Percentiles rank a stretch among this genome's conserved stretches.
Evolutionary conservation across 2,888 invertebrate species (phyloP).

Genomic region (Tethea ocularis): DNA sequence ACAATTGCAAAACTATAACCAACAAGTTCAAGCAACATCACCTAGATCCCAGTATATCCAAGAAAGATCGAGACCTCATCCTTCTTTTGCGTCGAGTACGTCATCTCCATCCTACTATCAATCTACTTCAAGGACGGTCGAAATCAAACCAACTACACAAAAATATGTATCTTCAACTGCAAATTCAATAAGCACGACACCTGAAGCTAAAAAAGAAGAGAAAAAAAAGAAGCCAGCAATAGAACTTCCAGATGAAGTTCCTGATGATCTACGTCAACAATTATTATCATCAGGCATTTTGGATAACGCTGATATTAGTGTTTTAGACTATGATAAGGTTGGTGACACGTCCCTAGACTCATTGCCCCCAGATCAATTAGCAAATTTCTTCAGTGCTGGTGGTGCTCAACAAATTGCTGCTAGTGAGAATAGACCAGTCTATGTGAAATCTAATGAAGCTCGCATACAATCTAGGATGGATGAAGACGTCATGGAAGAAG

Average conservation of each 20-base stretch:
- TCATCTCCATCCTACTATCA: constrained; percentile 67
- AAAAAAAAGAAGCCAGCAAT: constrained; percentile 82
- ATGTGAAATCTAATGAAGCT: constrained; percentile 86
- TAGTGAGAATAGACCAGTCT: constrained; percentile 87
- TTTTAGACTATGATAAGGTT: constrained; percentile 94
- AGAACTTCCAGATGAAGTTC: constrained; percentile 93
- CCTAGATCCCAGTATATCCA: constrained; percentile 68
- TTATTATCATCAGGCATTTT: constrained; percentile 93
- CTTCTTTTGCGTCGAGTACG: constrained; percentile 58
- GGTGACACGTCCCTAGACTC: constrained; percentile 93
- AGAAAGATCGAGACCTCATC: constrained; percentile 67
- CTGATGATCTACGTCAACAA: constrained; percentile 93
- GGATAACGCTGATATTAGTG: constrained; percentile 93
- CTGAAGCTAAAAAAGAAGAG: constrained; percentile 75
- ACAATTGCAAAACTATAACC: constrained; percentile 45
- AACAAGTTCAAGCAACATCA: constrained; percentile 62
- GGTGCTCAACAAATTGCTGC: constrained; percentile 88
- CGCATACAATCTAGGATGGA: constrained; percentile 77
- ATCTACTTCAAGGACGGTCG: constrained; percentile 72
- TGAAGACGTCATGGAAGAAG: constrained; percentile 70
- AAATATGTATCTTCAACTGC: constrained; percentile 76
- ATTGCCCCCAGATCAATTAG: constrained; percentile 92
- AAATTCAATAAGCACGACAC: constrained; percentile 72
- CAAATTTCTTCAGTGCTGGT: constrained; percentile 93
- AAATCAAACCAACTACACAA: constrained; percentile 79